Evolutionary conservation across 2,113 vertebrate genomes (phyloP).

Genomic region (Lonchura striata): DNA sequence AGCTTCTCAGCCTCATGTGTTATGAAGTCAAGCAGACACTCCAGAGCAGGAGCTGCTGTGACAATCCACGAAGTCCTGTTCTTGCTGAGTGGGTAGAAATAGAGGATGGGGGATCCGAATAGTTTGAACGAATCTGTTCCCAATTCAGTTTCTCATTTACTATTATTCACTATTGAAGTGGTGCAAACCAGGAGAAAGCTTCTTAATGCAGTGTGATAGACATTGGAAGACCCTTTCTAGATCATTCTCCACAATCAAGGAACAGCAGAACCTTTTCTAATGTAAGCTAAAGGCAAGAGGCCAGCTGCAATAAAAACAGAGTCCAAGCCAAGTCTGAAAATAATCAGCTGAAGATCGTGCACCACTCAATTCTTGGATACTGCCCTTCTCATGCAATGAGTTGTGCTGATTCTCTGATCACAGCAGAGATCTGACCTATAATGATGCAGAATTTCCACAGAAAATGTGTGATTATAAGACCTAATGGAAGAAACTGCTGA

Average conservation of each 20-base stretch:
- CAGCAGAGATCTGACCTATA: not conserved
- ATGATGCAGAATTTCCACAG: not conserved
- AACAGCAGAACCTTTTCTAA: not conserved
- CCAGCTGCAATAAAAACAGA: not conserved
- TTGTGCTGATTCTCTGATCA: not conserved
- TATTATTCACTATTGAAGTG: not conserved
- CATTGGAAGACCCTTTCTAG: not conserved
- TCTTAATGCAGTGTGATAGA: not conserved
- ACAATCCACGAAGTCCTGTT: not conserved
- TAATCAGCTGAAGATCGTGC: not conserved
- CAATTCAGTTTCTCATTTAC: not conserved
- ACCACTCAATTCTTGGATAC: not conserved
- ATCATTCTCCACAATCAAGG: not conserved
- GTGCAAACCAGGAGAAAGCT: not conserved
- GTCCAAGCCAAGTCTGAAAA: not conserved
- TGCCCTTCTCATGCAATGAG: not conserved
- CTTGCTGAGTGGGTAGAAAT: not conserved
- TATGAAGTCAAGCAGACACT: not conserved
- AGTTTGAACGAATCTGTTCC: not conserved
- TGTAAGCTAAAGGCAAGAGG: not conserved
- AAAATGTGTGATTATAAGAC: not conserved
- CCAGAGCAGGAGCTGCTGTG: not conserved
- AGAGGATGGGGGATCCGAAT: not conserved
- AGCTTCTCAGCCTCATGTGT: not conserved
- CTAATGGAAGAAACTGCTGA: not conserved